Base-by-base conservation (phyloP, 2,888 invertebrate species). In the Ypsolopha scabrella region DNA sequence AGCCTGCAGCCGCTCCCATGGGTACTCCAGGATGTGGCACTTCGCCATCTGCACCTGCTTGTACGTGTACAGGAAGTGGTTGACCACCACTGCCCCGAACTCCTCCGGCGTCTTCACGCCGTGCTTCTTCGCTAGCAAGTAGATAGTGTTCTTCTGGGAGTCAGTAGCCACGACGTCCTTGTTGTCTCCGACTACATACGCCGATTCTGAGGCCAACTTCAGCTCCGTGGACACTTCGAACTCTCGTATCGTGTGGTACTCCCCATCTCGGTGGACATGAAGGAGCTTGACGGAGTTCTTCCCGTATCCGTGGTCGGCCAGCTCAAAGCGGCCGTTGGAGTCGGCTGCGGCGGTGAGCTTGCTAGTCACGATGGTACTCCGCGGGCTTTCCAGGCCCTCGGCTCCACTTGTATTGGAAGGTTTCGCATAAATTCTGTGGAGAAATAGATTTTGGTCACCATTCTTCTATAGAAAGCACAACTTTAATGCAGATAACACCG, bases 111-210 rank as follows among this genome's bases (percentile, higher is more conserved):
- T 91, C 60, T 90, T 90, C 36, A 94, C 89, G 48, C 94, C 94
- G 67, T 92, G 87, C 63, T 93, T 92, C 67, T 93, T 94, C 7
- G 94, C 94, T 59, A 94, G 71, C 41, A 94, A 74, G 67, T 93
- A 94, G 39, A 94, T 91, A 1, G 93, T 94, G 67, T 94, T 94
- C 77, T 94, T 94, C 70, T 94, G 94, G 0, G 93, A 92, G 66
- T 94, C 94, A 0, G 94, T 94, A 9, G 94, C 94, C 13, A 94
- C 91, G 54, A 94, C 92, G 65, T 93, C 92, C 50, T 90, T 88
- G 67, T 94, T 94, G 74, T 94, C 92, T n/a, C 92, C 92, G 57
- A 87, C 67, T 0, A 91, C 75, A 72, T 93, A 94, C 57, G 94
- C 93, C 57, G 90, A 90, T 65, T 91, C 90, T 3, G 90, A 90